A percentile compares a stretch with the other conserved stretches of the same genome.
phyloP scores from a whole-genome alignment of 2,113 vertebrate species.

The Arenaria interpres region DNA sequence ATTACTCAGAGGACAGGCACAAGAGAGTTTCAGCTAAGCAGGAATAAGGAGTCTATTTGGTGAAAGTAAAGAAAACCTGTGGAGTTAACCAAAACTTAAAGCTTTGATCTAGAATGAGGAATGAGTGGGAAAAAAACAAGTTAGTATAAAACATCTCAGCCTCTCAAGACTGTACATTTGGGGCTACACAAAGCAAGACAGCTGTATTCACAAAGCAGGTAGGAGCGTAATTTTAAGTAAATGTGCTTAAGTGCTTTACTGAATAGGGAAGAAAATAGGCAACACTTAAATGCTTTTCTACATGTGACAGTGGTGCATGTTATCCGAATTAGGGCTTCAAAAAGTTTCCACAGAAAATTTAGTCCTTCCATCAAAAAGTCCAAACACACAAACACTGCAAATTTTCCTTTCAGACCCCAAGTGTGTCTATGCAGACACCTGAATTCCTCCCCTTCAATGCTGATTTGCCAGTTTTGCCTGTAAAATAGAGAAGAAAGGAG shows the following conservation, averaged over 20 bases:
- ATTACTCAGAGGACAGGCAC: background rate
- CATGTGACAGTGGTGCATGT: background rate
- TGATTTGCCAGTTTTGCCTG: background rate
- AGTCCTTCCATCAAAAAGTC: background rate
- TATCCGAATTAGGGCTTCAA: background rate
- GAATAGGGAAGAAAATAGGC: background rate
- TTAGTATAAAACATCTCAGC: background rate
- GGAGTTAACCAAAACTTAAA: background rate
- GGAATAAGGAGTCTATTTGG: background rate
- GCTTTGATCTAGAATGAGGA: background rate
- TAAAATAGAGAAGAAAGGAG: background rate
- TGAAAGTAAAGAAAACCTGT: background rate
- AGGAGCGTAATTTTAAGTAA: background rate
- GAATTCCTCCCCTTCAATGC: background rate
- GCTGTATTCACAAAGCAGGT: background rate
- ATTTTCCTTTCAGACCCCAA: background rate
- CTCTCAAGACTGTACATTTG: background rate
- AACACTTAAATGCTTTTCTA: background rate
- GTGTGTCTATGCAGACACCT: background rate
- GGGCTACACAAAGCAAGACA: background rate
- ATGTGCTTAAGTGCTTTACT: background rate
- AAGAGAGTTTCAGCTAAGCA: background rate
- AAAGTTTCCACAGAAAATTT: background rate
- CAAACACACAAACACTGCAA: background rate
- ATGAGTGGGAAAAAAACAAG: accelerated